Evolutionary conservation across 1,140 invertebrate species (phyloP).

Genomic region (Paracyclopina nana): DNA sequence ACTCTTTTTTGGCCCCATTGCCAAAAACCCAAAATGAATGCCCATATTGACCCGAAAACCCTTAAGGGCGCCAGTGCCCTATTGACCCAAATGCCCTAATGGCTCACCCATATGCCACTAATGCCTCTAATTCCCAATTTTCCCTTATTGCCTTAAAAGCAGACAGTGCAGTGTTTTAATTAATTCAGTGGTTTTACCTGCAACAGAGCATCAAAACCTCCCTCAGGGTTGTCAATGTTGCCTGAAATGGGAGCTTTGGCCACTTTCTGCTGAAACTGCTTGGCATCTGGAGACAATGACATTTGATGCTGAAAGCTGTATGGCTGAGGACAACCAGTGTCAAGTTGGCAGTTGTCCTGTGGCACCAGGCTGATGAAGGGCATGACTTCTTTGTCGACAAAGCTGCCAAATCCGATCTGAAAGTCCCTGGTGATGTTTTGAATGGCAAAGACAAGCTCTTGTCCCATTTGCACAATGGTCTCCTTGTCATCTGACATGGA

Average conservation of each 20-base stretch:
- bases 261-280: neutral
- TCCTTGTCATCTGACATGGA: conserved; percentile 86
- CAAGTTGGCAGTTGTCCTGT: neutral
- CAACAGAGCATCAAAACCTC: conserved; percentile 56
- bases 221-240: conserved; percentile 51
- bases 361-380: conserved; percentile 51
- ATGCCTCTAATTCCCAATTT: no score
- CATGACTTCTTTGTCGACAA: conserved; percentile 96
- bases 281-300: neutral
- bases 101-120: no score
- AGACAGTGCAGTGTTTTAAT: neutral
- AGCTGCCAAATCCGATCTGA: conserved; percentile 79
- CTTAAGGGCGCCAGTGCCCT: no score
- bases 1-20: no score
- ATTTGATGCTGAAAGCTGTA: conserved; percentile 11
- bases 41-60: no score
- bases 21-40: no score
- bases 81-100: no score
- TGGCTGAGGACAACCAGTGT: neutral
- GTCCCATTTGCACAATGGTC: conserved; percentile 24
- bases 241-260: conserved; percentile 34
- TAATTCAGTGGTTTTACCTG: conserved; percentile 29
- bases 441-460: neutral
- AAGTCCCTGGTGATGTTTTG: conserved; percentile 1
- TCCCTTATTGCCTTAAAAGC: no score